Base-by-base conservation (phyloP, 2,888 invertebrate species). In the Drosophila dives region DNA sequence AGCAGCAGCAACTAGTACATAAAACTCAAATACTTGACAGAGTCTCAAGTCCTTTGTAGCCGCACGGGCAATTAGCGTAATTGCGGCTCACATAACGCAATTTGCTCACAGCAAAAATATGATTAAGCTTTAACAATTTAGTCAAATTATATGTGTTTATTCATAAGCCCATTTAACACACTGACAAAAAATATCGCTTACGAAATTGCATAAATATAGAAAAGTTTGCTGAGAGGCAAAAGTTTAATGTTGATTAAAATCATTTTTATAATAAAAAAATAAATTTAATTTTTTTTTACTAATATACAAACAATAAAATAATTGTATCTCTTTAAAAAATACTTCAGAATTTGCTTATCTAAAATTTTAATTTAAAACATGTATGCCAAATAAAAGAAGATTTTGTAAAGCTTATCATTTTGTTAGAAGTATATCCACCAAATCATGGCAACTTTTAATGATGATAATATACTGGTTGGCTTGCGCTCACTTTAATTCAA, bases 11-110 rank as follows among this genome's bases (percentile, higher is more conserved):
- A 50, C 51, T 38, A 29, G 15, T 36, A 34, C 45, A 23, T 34
- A 69, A 38, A 38, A 42, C 64, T 40, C 36, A 51, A 74, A 64
- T 68, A 65, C 72, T 80, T 77, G 73, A 10, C 72, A 50, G 8
- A 23, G 45, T 45, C 62, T 76, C 54, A 58, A 80, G 64, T 74
- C 60, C 70, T 60, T 34, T 65, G 81, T 61, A 64, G 40, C 51
- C 33, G 48, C 40, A 62, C 50, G 62, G 54, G 82, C 77, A 85
- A 89, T 85, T 85, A 89, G 74, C 56, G 62, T 89, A 86, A 89
- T 85, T 89, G 85, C 80, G 69, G 61, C 69, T 49, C 55, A 17
- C 59, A 59, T 50, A 64, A 55, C 36, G 29, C 38, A 40, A 29
- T 40, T 38, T 38, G 10, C 38, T 26, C n/a, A 2, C 12, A 26